These are phyloP conservation scores for Cryptocephalus moraei DNA, from an alignment of 2,888 invertebrate species.

Conservation along the genomic window DNA sequence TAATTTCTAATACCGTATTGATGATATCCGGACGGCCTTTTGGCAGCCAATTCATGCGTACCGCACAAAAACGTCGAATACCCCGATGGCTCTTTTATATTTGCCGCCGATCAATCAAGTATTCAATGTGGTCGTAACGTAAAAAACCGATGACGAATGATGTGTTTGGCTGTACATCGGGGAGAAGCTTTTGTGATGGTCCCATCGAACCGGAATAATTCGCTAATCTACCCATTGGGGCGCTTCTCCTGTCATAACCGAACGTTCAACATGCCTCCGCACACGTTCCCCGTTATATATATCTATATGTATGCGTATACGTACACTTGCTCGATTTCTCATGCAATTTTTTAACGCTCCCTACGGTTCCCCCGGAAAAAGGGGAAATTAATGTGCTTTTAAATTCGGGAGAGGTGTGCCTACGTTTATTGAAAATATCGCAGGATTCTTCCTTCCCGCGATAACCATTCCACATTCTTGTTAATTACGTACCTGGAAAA, in stretches of 20 bases:
- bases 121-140: slow-evolving; percentile 10
- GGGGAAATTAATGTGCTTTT: no score
- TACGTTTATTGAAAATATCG: no score
- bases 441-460: no score
- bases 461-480: no score
- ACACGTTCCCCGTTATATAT: neutral
- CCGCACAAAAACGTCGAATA: slow-evolving; percentile 30
- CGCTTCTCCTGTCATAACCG: slow-evolving; percentile 24
- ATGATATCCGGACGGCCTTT: slow-evolving; percentile 27
- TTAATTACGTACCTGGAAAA: no score
- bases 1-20: slow-evolving; percentile 30
- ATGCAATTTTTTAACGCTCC: slow-evolving; percentile 21
- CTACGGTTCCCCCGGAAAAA: no score
- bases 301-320: slow-evolving; percentile 7
- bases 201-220: slow-evolving; percentile 35
- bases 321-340: slow-evolving; percentile 33
- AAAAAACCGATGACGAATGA: slow-evolving; percentile 15
- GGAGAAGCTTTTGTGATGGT: slow-evolving; percentile 28
- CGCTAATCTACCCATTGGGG: slow-evolving; percentile 34
- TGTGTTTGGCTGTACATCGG: slow-evolving; percentile 11
- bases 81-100: slow-evolving; percentile 32
- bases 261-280: slow-evolving; percentile 1
- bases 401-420: no score
- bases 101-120: slow-evolving; percentile 30
- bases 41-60: slow-evolving; percentile 31